phyloP scores from a whole-genome alignment of 2,113 vertebrate species.

The Bubo scandiacus region DNA sequence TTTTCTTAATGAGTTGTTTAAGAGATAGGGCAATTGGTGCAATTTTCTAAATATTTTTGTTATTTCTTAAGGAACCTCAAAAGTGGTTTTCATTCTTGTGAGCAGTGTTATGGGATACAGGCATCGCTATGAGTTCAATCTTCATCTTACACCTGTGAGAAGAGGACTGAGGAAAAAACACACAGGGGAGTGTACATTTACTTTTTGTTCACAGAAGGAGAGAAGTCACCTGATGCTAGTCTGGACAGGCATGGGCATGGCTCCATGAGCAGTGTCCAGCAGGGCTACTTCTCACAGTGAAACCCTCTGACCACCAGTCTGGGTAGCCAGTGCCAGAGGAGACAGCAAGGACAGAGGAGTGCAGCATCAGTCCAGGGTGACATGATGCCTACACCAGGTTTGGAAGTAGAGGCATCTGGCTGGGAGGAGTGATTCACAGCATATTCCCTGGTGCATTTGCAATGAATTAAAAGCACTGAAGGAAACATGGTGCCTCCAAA shows the following conservation, averaged over 20 bases:
- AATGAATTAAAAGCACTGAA: not conserved
- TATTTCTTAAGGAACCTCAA: not conserved
- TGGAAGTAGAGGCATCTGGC: not conserved
- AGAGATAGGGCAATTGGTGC: fast-evolving
- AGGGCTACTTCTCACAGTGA: not conserved
- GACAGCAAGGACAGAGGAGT: not conserved
- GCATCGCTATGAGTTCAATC: not conserved
- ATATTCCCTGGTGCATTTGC: not conserved
- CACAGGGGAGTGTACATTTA: not conserved
- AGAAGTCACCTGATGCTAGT: not conserved
- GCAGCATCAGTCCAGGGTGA: no score
- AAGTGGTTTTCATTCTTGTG: not conserved
- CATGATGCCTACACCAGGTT: fast-evolving
- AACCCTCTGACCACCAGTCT: not conserved
- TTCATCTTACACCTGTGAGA: not conserved
- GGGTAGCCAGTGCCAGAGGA: not conserved
- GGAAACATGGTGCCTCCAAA: not conserved
- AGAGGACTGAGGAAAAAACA: not conserved
- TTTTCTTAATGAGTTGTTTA: not conserved
- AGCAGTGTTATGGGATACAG: not conserved
- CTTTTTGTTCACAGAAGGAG: not conserved
- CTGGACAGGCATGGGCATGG: not conserved
- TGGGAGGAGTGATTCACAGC: not conserved
- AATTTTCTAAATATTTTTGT: not conserved
- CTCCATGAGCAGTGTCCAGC: not conserved